These are phyloP conservation scores for Onychostruthus taczanowskii DNA, from an alignment of 2,113 vertebrate species.

Conservation along the genomic window DNA sequence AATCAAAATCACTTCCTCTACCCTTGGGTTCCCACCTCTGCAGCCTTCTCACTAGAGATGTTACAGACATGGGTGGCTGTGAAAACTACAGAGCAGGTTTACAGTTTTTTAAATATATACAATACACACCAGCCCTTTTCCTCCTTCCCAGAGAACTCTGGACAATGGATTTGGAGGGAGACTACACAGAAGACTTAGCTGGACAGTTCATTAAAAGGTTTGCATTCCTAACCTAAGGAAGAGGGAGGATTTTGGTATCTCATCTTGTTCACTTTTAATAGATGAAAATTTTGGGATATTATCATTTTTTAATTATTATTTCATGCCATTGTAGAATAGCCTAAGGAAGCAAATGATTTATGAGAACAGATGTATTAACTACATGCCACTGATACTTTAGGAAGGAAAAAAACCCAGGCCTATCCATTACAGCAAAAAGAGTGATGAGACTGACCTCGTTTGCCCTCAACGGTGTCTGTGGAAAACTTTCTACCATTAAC, in stretches of 20 bases:
- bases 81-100: background rate
- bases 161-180: background rate
- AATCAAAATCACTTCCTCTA: background rate
- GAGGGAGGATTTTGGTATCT: background rate
- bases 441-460: background rate
- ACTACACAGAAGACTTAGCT: background rate
- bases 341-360: background rate
- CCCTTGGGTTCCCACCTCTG: background rate
- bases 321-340: background rate
- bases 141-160: background rate
- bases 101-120: accelerated
- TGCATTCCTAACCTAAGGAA: background rate
- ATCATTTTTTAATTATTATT: background rate
- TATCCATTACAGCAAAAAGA: background rate
- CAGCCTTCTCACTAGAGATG: background rate
- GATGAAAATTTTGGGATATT: accelerated
- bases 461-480: background rate
- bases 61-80: background rate
- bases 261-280: background rate
- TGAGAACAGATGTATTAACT: background rate
- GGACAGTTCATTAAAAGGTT: background rate
- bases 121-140: accelerated
- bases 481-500: background rate
- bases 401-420: background rate
- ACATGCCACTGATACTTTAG: background rate